Percentiles rank a stretch among this genome's conserved stretches.
Evolutionary conservation across 1,140 invertebrate species (phyloP).

Genomic region (Diachasmimorpha longicaudata): DNA sequence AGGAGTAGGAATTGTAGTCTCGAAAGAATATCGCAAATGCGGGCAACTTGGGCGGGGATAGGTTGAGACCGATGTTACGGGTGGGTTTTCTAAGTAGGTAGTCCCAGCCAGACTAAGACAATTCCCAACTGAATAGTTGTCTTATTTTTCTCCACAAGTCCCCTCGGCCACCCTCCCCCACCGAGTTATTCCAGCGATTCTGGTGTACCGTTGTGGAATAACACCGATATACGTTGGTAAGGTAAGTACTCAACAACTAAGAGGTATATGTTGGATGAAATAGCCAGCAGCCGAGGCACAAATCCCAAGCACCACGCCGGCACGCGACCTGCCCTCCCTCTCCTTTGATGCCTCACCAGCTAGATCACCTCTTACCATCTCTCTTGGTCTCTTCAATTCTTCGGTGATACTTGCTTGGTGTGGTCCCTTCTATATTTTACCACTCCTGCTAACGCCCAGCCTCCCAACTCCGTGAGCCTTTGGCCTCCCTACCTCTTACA

Average conservation of each 20-base stretch:
- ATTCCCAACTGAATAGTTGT: not conserved
- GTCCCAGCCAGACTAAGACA: not conserved
- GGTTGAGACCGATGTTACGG: conserved; percentile 22
- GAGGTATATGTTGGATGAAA: conserved; percentile 28
- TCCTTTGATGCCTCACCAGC: not conserved
- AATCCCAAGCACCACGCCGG: conserved; percentile 50
- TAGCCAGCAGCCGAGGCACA: conserved; percentile 10
- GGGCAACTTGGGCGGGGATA: conserved; percentile 46
- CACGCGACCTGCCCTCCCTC: conserved; percentile 58
- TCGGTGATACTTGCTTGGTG: conserved; percentile 17
- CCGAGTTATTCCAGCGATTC: too few relatives aligned
- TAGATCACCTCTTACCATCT: not conserved
- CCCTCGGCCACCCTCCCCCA: too few relatives aligned
- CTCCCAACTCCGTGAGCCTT: conserved; percentile 9
- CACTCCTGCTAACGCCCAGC: conserved; percentile 21
- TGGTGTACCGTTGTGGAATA: conserved; percentile 35
- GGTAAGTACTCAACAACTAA: conserved; percentile 50
- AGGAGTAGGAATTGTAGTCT: not conserved
- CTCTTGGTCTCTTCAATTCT: not conserved
- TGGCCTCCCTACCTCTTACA: not conserved
- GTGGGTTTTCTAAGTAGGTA: conserved; percentile 18
- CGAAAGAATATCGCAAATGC: conserved; percentile 24
- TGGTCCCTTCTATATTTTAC: conserved; percentile 21
- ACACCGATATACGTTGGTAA: conserved; percentile 54
- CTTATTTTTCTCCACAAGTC: too few relatives aligned